Percentiles rank a stretch among this genome's conserved stretches.
Evolutionary conservation across 1,140 invertebrate species (phyloP).

Genomic region (Paraescarpia echinospica): DNA sequence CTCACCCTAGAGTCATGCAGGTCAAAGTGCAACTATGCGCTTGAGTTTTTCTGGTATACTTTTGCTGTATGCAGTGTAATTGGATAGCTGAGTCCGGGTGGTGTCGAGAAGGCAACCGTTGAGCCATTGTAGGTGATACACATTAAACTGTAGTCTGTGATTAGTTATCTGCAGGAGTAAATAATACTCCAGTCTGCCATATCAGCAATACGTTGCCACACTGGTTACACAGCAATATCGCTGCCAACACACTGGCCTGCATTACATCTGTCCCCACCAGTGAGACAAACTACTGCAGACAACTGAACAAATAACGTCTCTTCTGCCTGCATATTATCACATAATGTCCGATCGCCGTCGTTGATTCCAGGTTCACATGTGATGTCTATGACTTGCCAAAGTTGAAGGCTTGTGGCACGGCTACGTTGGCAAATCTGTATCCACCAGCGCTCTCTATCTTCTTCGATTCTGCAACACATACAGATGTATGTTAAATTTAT

Average conservation of each 20-base stretch:
- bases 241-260: background rate
- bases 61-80: background rate
- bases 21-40: background rate
- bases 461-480: slow-evolving; percentile 70
- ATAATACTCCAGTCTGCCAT: background rate
- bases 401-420: slow-evolving; percentile 82
- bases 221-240: background rate
- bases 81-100: background rate
- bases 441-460: slow-evolving; percentile 91
- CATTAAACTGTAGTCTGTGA: background rate
- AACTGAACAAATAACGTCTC: background rate
- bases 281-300: background rate
- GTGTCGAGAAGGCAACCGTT: background rate
- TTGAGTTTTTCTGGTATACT: background rate
- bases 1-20: background rate
- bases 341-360: background rate
- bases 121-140: background rate
- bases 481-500: slow-evolving; percentile 70
- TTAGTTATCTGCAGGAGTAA: background rate
- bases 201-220: background rate
- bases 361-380: background rate
- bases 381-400: slow-evolving; percentile 64
- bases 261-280: background rate
- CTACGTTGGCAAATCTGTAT: slow-evolving; percentile 81
- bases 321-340: slow-evolving; percentile 1